These are phyloP conservation scores for Perccottus glenii DNA, from an alignment of 2,113 vertebrate species.

Conservation along the genomic window DNA sequence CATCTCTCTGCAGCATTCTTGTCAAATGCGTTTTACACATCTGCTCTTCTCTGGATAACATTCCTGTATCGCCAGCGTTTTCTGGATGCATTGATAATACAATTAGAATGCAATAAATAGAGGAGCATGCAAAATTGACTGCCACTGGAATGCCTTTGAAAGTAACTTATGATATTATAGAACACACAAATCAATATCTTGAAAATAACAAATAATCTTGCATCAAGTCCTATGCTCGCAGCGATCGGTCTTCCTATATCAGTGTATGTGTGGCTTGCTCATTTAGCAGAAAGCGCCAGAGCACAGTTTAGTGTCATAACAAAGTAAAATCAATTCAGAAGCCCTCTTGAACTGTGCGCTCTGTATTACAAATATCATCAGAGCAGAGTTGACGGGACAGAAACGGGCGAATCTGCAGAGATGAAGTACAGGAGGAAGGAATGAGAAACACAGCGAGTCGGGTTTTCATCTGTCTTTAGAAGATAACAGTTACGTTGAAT, in stretches of 20 bases:
- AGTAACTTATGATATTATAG: constrained; percentile 46
- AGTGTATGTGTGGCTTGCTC: constrained; percentile 27
- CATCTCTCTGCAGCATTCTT: constrained; percentile 21
- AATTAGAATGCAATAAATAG: constrained; percentile 52
- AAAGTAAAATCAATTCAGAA: constrained; percentile 53
- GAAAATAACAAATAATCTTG: constrained; percentile 59
- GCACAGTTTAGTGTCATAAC: constrained; percentile 54
- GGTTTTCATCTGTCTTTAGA: constrained; percentile 16
- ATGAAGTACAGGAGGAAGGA: constrained; percentile 6
- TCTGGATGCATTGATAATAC: constrained; percentile 44
- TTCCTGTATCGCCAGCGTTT: constrained; percentile 51
- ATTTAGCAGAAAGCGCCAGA: constrained; percentile 43
- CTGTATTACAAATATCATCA: constrained; percentile 23
- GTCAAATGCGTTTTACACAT: constrained; percentile 44
- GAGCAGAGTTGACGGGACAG: constrained; percentile 31
- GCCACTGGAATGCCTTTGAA: constrained; percentile 42
- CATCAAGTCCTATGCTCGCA: constrained; percentile 39
- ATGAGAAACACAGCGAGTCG: constrained; percentile 1
- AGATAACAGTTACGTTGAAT: constrained; percentile 19
- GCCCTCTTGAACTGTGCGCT: constrained; percentile 46
- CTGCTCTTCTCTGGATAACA: constrained; percentile 21
- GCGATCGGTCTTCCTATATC: constrained; percentile 51
- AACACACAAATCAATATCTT: constrained; percentile 60
- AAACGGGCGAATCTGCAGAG: constrained; percentile 15
- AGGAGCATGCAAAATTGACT: constrained; percentile 33